Conservation (phyloP, 1,140 invertebrate species). For the Scylla paramamosain region DNA sequence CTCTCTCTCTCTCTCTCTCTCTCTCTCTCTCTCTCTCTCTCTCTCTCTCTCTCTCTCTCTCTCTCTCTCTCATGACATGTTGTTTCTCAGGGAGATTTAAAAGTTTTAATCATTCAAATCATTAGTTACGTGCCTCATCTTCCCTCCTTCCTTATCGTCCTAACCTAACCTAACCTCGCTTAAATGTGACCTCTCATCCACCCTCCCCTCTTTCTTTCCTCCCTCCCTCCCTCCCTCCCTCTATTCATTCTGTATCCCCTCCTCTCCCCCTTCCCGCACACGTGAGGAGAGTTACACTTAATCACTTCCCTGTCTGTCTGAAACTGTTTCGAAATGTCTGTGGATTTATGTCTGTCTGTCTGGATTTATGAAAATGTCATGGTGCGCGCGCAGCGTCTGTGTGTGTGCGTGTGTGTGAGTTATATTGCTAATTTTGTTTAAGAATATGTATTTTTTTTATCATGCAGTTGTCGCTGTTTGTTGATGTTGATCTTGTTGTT, state of each 20-base stretch:
- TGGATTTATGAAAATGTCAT: neutral
- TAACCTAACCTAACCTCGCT: too few relatives aligned
- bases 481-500: too few relatives aligned
- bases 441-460: neutral
- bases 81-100: neutral
- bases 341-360: too few relatives aligned
- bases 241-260: neutral
- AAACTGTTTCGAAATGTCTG: neutral
- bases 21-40: neutral
- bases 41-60: conserved; percentile 44
- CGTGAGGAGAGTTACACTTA: neutral
- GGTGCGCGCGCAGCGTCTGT: too few relatives aligned
- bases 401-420: neutral
- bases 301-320: neutral
- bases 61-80: conserved; percentile 19
- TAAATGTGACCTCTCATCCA: neutral
- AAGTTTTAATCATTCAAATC: too few relatives aligned
- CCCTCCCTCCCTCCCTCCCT: neutral
- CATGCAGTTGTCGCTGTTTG: neutral
- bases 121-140: too few relatives aligned
- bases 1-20: neutral
- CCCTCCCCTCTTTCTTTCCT: neutral
- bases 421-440: neutral
- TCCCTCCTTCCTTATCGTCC: neutral
- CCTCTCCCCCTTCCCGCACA: too few relatives aligned